phyloP scores from a whole-genome alignment of 2,888 invertebrate genomes.

The Heliothis peltigera region DNA sequence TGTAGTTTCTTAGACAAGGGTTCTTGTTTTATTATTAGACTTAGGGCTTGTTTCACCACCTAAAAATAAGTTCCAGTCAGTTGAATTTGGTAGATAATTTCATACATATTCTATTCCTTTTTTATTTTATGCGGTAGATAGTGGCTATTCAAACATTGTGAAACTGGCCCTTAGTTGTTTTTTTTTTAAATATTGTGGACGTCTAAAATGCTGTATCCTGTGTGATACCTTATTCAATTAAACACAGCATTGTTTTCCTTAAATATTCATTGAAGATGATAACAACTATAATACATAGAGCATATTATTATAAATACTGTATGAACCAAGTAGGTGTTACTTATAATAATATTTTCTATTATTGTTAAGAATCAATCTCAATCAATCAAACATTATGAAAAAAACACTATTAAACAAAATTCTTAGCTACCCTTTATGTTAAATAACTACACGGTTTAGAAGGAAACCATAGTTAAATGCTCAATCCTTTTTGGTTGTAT shows the following conservation, averaged over 20 bases:
- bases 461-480: slow-evolving; percentile 34
- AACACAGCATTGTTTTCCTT: not conserved
- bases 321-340: not conserved
- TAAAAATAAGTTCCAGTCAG: no score
- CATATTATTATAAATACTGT: not conserved
- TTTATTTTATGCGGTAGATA: no score
- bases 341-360: not conserved
- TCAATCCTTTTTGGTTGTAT: slow-evolving; percentile 37
- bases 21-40: no score
- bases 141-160: no score
- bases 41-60: no score
- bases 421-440: not conserved
- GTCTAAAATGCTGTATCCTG: no score
- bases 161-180: no score
- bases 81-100: no score
- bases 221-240: not conserved
- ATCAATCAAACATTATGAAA: not conserved
- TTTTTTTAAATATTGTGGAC: no score
- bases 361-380: not conserved
- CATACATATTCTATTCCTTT: no score
- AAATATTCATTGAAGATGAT: not conserved
- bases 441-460: not conserved
- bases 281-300: not conserved
- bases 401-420: not conserved
- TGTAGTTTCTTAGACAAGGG: no score